phyloP scores from a whole-genome alignment of 2,797 vertebrate genomes.

The Trachops cirrhosus region DNA sequence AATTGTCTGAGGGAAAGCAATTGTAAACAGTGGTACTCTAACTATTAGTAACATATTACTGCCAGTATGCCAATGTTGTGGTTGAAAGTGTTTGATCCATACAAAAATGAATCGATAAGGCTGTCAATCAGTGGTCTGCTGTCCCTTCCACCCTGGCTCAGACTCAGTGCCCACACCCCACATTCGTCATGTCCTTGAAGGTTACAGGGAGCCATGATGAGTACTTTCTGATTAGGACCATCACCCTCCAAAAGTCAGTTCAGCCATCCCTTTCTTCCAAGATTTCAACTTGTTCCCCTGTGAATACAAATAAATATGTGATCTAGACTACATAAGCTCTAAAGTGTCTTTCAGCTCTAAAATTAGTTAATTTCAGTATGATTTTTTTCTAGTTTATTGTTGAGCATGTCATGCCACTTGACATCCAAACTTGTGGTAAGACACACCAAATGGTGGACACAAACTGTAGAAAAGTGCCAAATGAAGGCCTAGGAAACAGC shows the following conservation, averaged over 20 bases:
- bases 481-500: neutral
- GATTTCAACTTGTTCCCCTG: neutral
- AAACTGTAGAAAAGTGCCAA: neutral
- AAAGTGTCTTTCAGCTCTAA: neutral
- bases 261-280: neutral
- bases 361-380: slow-evolving; percentile 10
- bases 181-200: neutral
- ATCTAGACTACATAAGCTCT: neutral
- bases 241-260: neutral
- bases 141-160: neutral
- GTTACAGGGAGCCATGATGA: neutral
- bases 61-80: neutral
- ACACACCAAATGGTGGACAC: neutral
- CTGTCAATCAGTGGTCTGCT: neutral
- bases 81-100: neutral
- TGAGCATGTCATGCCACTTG: neutral
- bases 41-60: neutral
- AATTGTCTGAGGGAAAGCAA: neutral
- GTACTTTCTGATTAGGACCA: neutral
- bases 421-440: neutral
- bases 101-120: neutral
- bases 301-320: neutral
- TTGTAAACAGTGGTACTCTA: neutral
- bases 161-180: neutral
- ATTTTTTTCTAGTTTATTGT: neutral